Evolutionary conservation across 2,888 invertebrate genomes (phyloP).

Genomic region (Galerucella nymphaeae): DNA sequence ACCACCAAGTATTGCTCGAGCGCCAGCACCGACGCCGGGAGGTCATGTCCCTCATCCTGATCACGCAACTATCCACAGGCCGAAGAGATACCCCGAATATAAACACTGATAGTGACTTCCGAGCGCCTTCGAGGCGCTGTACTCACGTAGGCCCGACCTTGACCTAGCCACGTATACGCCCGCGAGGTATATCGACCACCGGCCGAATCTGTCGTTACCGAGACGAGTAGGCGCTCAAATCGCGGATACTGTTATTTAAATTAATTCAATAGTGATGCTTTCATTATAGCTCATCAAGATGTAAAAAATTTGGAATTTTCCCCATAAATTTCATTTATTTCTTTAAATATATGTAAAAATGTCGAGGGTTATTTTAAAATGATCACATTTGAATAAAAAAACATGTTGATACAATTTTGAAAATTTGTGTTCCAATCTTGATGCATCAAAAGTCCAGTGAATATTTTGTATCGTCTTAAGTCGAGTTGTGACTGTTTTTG

Average conservation of each 20-base stretch:
- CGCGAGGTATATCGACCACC: slow-evolving; percentile 45
- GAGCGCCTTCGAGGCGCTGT: slow-evolving; percentile 52
- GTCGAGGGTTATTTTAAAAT: too few species aligned
- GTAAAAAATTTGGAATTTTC: not conserved
- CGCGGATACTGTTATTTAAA: slow-evolving; percentile 25
- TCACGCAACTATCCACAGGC: slow-evolving; percentile 68
- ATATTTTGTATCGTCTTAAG: too few species aligned
- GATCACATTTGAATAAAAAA: too few species aligned
- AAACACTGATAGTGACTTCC: slow-evolving; percentile 75
- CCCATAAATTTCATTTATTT: not conserved
- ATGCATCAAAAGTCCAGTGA: too few species aligned
- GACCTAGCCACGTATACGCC: slow-evolving; percentile 44
- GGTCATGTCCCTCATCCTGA: slow-evolving; percentile 55
- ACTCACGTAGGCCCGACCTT: slow-evolving; percentile 43
- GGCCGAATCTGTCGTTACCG: slow-evolving; percentile 43
- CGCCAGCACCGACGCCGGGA: slow-evolving; percentile 65
- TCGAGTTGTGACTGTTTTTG: too few species aligned
- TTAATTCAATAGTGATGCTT: not conserved
- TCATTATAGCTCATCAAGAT: not conserved
- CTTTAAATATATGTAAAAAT: too few species aligned
- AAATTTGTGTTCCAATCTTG: too few species aligned
- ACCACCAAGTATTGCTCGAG: slow-evolving; percentile 69
- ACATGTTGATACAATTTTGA: too few species aligned
- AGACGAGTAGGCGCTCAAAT: slow-evolving; percentile 36
- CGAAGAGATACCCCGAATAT: slow-evolving; percentile 79